Evolutionary conservation across 1,140 invertebrate species (phyloP).

Genomic region (Trypoxylus dichotomus): DNA sequence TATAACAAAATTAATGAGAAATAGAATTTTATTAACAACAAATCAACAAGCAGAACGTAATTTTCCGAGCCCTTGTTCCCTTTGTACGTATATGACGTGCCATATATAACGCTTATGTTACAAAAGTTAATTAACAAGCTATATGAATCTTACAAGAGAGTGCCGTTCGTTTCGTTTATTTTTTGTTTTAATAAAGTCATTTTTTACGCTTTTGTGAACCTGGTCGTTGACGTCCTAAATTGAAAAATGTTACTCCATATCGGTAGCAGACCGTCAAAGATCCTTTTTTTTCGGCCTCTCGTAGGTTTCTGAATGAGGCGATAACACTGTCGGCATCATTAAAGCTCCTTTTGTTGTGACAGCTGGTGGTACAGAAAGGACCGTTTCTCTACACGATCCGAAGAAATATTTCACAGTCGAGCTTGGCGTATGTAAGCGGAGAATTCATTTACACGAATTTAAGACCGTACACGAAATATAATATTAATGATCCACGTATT

Average conservation of each 20-base stretch:
- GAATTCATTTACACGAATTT: neutral
- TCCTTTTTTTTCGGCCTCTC: neutral
- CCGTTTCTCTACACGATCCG: neutral
- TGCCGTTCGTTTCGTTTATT: neutral
- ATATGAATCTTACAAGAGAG: constrained; percentile 1
- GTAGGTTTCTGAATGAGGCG: constrained; percentile 10
- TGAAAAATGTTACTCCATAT: constrained; percentile 17
- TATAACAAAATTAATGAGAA: neutral
- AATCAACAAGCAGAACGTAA: neutral
- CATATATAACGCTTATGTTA: constrained; percentile 1
- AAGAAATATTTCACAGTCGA: neutral
- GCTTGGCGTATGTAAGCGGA: neutral
- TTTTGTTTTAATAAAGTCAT: constrained; percentile 19
- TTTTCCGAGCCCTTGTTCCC: neutral
- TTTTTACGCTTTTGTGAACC: neutral
- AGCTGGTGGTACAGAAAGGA: constrained; percentile 1
- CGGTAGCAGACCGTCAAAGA: constrained; percentile 12
- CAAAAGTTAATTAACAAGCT: constrained; percentile 10
- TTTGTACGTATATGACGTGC: neutral
- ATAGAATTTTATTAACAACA: neutral
- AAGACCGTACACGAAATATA: neutral
- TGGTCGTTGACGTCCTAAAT: constrained; percentile 13
- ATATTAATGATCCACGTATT: neutral
- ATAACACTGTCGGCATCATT: constrained; percentile 11
- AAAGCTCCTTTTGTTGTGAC: constrained; percentile 19